Evolutionary conservation across 1,140 invertebrate species (phyloP).

Genomic region (Aphelenchoides fujianensis): DNA sequence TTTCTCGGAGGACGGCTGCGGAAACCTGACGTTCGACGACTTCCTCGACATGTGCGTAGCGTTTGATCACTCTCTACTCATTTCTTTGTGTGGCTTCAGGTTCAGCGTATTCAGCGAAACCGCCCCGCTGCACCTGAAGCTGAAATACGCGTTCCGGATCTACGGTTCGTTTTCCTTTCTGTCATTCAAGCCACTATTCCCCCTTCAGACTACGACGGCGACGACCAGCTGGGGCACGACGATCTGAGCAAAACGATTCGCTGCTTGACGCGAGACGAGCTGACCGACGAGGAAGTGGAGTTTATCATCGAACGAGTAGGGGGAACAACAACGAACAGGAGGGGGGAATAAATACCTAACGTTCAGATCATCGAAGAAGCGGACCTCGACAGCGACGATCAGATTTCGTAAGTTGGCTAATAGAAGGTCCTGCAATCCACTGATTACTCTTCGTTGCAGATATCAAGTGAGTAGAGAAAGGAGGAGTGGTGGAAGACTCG

Average conservation of each 20-base stretch:
- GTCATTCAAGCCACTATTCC: constrained; percentile 23
- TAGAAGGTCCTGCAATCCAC: background rate
- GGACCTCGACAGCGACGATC: constrained; percentile 67
- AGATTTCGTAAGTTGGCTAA: constrained; percentile 50
- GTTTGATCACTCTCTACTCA: background rate
- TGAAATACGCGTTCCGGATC: constrained; percentile 89
- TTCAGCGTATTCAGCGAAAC: constrained; percentile 78
- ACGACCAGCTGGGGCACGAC: constrained; percentile 76
- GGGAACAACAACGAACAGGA: constrained; percentile 21
- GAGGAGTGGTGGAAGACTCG: constrained; percentile 50
- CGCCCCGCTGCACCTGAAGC: constrained; percentile 83
- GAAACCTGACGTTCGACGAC: constrained; percentile 89
- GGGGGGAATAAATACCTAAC: constrained; percentile 9
- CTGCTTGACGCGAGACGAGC: constrained; percentile 78
- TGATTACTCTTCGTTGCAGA: constrained; percentile 1
- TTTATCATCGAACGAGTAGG: constrained; percentile 67
- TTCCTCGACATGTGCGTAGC: constrained; percentile 76
- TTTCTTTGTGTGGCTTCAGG: background rate
- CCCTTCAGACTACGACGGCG: constrained; percentile 82
- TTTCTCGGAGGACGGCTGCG: constrained; percentile 80
- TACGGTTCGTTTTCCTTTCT: no score
- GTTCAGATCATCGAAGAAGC: constrained; percentile 66
- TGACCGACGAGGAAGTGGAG: constrained; percentile 78
- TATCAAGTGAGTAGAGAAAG: no score
- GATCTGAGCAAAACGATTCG: constrained; percentile 80